Evolutionary conservation across 2,888 invertebrate species (phyloP).

Genomic region (Lycia hirtaria): DNA sequence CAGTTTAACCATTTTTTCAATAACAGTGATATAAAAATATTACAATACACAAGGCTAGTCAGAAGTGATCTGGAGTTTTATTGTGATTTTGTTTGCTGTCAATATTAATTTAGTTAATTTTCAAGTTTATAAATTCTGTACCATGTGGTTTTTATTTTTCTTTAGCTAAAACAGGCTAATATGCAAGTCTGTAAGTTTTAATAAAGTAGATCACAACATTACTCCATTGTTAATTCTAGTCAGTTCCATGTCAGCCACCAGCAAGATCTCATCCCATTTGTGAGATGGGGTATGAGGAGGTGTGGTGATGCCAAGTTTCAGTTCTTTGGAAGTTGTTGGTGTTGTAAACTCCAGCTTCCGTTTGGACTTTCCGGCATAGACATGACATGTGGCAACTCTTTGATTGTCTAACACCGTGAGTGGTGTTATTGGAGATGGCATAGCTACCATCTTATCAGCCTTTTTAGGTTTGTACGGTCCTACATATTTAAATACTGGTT

Average conservation of each 20-base stretch:
- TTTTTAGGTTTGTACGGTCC: slow-evolving; percentile 81
- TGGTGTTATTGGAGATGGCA: slow-evolving; percentile 75
- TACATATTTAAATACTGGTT: slow-evolving; percentile 88
- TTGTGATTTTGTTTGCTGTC: too few relatives aligned
- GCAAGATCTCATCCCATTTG: slow-evolving; percentile 84
- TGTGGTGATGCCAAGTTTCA: slow-evolving; percentile 69
- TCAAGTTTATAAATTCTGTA: too few relatives aligned
- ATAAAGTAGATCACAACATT: slow-evolving; percentile 63
- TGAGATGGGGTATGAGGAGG: slow-evolving; percentile 80
- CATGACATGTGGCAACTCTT: slow-evolving; percentile 61
- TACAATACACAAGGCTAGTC: too few relatives aligned
- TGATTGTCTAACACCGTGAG: slow-evolving; percentile 62
- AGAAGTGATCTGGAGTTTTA: too few relatives aligned
- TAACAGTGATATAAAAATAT: too few relatives aligned
- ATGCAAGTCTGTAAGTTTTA: slow-evolving; percentile 35
- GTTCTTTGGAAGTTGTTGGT: slow-evolving; percentile 66
- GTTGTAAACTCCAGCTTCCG: slow-evolving; percentile 79
- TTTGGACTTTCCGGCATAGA: slow-evolving; percentile 74
- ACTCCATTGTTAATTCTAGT: slow-evolving; percentile 82
- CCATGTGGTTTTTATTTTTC: too few relatives aligned
- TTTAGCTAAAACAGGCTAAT: neutral
- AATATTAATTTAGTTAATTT: too few relatives aligned
- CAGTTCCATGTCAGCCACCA: slow-evolving; percentile 86
- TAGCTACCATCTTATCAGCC: slow-evolving; percentile 59
- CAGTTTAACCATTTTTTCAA: too few relatives aligned